Evolutionary conservation across 1,140 invertebrate species (phyloP).

Genomic region (Aethina tumida): DNA sequence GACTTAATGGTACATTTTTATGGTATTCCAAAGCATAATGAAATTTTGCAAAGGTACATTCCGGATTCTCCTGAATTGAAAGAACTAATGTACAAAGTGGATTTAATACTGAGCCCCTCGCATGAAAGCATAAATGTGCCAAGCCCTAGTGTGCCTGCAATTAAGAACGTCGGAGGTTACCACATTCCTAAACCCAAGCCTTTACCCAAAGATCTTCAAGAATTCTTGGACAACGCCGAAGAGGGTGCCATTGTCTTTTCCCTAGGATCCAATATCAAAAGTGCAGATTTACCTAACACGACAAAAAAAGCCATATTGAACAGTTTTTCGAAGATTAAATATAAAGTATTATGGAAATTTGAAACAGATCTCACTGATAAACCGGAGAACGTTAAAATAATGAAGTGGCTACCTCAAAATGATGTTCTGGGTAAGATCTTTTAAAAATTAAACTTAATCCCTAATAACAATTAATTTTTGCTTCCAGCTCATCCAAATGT

Average conservation of each 20-base stretch:
- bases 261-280: constrained; percentile 47
- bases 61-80: constrained; percentile 38
- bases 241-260: constrained; percentile 50
- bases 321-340: constrained; percentile 37
- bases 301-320: constrained; percentile 33
- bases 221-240: constrained; percentile 38
- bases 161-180: constrained; percentile 40
- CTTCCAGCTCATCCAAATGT: constrained; percentile 8
- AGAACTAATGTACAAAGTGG: constrained; percentile 40
- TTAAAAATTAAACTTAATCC: not conserved
- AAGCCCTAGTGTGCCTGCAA: constrained; percentile 30
- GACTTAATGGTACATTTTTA: constrained; percentile 16
- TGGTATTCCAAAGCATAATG: constrained; percentile 28
- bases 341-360: constrained; percentile 43
- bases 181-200: constrained; percentile 29
- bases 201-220: constrained; percentile 36
- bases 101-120: constrained; percentile 45
- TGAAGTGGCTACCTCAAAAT: constrained; percentile 58
- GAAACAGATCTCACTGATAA: constrained; percentile 22
- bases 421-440: constrained; percentile 49
- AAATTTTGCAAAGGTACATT: constrained; percentile 34
- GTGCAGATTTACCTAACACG: constrained; percentile 38
- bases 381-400: constrained; percentile 45
- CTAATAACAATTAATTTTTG: not conserved
- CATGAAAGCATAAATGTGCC: constrained; percentile 43